phyloP scores from a whole-genome alignment of 2,797 vertebrate species.

The Pristis pectinata region DNA sequence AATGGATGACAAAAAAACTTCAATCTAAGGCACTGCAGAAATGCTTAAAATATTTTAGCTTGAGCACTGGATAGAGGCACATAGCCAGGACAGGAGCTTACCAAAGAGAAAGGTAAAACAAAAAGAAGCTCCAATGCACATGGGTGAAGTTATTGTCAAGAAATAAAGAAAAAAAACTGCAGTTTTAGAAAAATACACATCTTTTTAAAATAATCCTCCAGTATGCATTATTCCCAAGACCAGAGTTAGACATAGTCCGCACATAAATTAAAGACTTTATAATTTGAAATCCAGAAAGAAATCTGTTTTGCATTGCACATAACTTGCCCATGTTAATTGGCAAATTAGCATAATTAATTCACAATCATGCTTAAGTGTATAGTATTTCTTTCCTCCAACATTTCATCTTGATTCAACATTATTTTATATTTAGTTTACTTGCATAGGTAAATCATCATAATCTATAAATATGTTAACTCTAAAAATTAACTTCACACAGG shows the following conservation, averaged over 20 bases:
- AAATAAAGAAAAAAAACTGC: not conserved
- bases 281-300: not conserved
- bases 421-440: not conserved
- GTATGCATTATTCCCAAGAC: not conserved
- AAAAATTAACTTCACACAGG: not conserved
- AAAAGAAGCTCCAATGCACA: not conserved
- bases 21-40: not conserved
- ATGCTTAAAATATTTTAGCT: not conserved
- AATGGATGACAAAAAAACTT: not conserved
- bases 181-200: not conserved
- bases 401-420: not conserved
- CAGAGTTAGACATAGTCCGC: not conserved
- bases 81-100: not conserved
- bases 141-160: not conserved
- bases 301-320: slow-evolving; percentile 16
- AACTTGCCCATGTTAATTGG: slow-evolving; percentile 9
- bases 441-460: not conserved
- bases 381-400: not conserved
- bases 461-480: not conserved
- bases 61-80: not conserved
- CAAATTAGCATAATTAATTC: slow-evolving; percentile 34
- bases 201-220: not conserved
- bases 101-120: not conserved
- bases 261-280: not conserved
- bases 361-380: not conserved